Evolutionary conservation across 2,888 invertebrate species (phyloP).

Genomic region (Orthosia gothica): DNA sequence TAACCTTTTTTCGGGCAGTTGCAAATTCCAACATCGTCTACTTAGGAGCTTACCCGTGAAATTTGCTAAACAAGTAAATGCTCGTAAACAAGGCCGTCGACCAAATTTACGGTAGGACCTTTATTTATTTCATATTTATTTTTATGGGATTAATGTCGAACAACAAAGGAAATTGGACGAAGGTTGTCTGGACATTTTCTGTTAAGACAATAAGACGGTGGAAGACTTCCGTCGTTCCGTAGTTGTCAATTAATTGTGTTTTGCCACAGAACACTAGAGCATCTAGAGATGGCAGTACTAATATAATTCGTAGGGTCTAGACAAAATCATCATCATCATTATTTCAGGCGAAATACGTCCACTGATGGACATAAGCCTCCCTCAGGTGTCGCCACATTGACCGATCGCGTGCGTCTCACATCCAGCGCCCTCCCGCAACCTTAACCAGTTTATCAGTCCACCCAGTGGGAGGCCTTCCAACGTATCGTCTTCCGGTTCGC

Average conservation of each 20-base stretch:
- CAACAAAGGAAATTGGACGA: constrained; percentile 28
- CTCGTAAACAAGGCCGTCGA: constrained; percentile 71
- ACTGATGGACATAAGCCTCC: no score
- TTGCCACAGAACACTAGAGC: neutral
- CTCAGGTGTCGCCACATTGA: no score
- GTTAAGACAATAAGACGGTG: constrained; percentile 45
- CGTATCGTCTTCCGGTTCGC: no score
- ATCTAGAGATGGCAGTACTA: no score
- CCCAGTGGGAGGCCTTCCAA: no score
- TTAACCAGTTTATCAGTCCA: no score
- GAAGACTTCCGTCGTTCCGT: constrained; percentile 10
- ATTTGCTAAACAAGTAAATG: constrained; percentile 32
- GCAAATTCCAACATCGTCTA: constrained; percentile 20
- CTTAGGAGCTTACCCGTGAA: constrained; percentile 30
- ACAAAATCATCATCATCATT: no score
- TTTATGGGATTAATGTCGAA: constrained; percentile 38
- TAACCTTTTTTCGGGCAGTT: neutral
- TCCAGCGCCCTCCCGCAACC: no score
- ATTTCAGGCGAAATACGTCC: no score
- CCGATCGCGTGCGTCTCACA: no score
- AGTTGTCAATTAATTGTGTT: constrained; percentile 31
- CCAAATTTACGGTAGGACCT: constrained; percentile 75
- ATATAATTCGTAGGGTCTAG: neutral
- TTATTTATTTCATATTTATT: constrained; percentile 72
- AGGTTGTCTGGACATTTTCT: constrained; percentile 40